A percentile compares a stretch with the other conserved stretches of the same genome.
These are phyloP conservation scores for Eidolon helvum DNA, from an alignment of 2,113 vertebrate species.

Conservation along the genomic window DNA sequence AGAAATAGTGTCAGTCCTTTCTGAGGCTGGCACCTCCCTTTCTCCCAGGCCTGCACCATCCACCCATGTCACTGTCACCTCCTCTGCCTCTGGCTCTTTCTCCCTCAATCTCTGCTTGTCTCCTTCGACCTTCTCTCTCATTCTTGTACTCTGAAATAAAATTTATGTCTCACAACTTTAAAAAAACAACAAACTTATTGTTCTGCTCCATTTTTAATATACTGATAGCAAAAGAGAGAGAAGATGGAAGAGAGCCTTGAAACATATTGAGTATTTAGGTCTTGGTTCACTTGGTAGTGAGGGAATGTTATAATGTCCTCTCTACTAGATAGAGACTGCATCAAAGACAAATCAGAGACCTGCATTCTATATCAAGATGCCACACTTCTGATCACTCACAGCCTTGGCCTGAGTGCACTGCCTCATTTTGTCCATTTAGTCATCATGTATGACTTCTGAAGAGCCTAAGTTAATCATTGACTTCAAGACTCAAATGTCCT, in stretches of 20 bases:
- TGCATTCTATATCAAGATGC: not conserved
- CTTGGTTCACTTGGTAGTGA: not conserved
- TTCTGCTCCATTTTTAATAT: not conserved
- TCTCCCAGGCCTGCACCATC: not conserved
- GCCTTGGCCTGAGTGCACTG: not conserved
- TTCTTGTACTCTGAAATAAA: not conserved
- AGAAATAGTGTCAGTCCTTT: not conserved
- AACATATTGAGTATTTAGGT: not conserved
- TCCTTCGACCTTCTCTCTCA: not conserved
- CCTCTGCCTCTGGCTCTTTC: not conserved
- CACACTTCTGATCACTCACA: not conserved
- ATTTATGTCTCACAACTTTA: not conserved
- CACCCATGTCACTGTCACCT: no score
- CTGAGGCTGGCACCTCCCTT: not conserved
- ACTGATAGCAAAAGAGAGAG: not conserved
- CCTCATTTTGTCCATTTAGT: not conserved
- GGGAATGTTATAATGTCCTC: not conserved
- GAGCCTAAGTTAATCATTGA: slow-evolving; percentile 63
- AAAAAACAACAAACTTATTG: not conserved
- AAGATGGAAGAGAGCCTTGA: not conserved
- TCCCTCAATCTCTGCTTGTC: not conserved
- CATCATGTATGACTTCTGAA: not conserved
- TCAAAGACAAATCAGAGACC: not conserved
- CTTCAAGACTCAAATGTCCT: slow-evolving; percentile 33
- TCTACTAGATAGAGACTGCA: not conserved